phyloP scores from a whole-genome alignment of 1,140 invertebrate species.

The Diorhabda sublineata region DNA sequence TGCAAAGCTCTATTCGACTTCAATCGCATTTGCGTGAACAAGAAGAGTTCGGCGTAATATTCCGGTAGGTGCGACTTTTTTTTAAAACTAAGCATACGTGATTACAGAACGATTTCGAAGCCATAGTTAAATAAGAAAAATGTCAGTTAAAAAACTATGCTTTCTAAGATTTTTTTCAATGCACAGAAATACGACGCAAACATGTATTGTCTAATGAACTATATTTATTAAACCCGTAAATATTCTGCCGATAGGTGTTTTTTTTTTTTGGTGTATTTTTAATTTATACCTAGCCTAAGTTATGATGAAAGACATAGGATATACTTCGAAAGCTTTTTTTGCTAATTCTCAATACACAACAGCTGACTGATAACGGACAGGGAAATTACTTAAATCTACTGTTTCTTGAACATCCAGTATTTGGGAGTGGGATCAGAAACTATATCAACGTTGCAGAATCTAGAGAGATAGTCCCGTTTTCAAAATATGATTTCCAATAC shows the following conservation, averaged over 20 bases:
- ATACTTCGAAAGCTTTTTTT: conserved; percentile 6
- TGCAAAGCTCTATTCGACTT: too few relatives aligned
- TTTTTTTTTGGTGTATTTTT: conserved; percentile 3
- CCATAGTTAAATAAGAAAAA: background rate
- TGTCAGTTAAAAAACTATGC: background rate
- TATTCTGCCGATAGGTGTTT: conserved; percentile 34
- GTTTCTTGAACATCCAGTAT: conserved; percentile 2
- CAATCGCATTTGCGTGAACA: too few relatives aligned
- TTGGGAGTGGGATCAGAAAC: background rate
- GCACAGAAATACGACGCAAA: conserved; percentile 5
- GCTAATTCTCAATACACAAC: conserved; percentile 7
- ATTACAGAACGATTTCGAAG: too few relatives aligned
- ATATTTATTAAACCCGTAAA: conserved; percentile 35
- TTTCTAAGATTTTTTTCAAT: conserved; percentile 3
- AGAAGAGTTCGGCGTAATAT: too few relatives aligned
- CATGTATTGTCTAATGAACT: conserved; percentile 30
- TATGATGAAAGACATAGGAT: conserved; percentile 40
- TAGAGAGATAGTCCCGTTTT: too few relatives aligned
- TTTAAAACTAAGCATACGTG: too few relatives aligned
- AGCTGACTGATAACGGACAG: conserved; percentile 5
- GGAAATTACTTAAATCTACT: background rate
- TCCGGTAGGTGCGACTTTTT: too few relatives aligned
- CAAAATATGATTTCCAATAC: too few relatives aligned
- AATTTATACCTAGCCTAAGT: conserved; percentile 35
- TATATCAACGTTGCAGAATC: too few relatives aligned